Conservation (phyloP, 2,888 invertebrate species). For the Tenthredo amoena region DNA sequence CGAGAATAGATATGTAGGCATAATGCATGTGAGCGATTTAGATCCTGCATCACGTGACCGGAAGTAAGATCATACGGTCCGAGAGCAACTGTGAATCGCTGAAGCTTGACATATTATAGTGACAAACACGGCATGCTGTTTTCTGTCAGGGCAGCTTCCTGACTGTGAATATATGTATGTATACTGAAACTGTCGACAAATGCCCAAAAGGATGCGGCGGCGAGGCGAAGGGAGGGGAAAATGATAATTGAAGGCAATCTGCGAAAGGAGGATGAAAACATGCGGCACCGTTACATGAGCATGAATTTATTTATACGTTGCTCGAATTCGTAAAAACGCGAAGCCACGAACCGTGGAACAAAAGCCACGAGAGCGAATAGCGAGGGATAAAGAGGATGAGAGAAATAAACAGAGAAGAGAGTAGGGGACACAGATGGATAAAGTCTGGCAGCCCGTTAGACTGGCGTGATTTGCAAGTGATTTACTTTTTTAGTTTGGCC, state of each 20-base stretch:
- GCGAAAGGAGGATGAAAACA: conserved; percentile 42
- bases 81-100: conserved; percentile 41
- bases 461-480: conserved; percentile 39
- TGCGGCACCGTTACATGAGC: conserved; percentile 32
- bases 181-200: conserved; percentile 10
- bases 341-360: conserved; percentile 36
- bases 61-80: conserved; percentile 43
- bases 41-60: conserved; percentile 41
- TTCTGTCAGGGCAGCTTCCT: background rate
- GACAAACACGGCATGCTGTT: conserved; percentile 7
- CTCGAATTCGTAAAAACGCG: conserved; percentile 34
- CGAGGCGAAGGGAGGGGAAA: conserved; percentile 24
- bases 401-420: background rate
- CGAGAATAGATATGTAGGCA: conserved; percentile 2
- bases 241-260: conserved; percentile 45
- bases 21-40: conserved; percentile 5
- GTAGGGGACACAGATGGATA: conserved; percentile 37
- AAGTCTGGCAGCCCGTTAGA: conserved; percentile 47
- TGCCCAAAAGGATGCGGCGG: conserved; percentile 12
- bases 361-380: conserved; percentile 33
- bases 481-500: conserved; percentile 4
- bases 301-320: conserved; percentile 39
- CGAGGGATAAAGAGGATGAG: conserved; percentile 9
- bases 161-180: background rate
- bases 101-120: conserved; percentile 36